Evolutionary conservation across 2,797 vertebrate genomes (phyloP), one percentile per base, ranked within the genome.

Genomic region (Myiotriccus ornatus): DNA sequence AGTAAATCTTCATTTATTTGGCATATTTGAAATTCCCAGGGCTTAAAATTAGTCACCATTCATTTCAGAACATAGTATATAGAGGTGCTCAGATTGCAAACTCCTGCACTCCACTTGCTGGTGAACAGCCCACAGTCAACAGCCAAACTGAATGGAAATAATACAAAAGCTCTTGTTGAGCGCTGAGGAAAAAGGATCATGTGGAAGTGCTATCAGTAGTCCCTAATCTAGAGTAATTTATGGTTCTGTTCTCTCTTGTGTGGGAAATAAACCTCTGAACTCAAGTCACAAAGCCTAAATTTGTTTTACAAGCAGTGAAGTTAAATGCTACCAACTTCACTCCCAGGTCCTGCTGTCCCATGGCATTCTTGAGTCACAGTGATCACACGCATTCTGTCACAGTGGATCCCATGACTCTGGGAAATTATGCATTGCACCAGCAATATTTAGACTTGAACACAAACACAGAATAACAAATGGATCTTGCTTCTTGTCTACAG

Each of bases 361-460:
- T 10, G 28, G 57, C 60, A 77, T 76, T 90, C 73, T 8, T 35
- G 56, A 79, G 34, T 69, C 67, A 75, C 37, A 37, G 0, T n/a
- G 50, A 84, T 73, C 50, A 67, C 56, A 67, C 1, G 0, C 59
- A 50, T 65, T 68, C 34, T 76, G 67, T 85, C 59, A 65, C 30
- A 64, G 46, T 0, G 10, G 47, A 89, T n/a, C 18, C 22, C 59
- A 34, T 2, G 23, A 59, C 76, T 69, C 84, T 89, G 90, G 64
- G 85, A 95, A 95, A 93, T 39, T 91, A 87, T 76, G 82, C 60
- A 83, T 23, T 41, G 14, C 47, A 91, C 23, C 28, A 91, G 53
- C 47, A 91, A 37, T 52, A 89, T 49, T 80, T 78, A 74, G 39
- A 50, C 64, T 84, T 67, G n/a, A 77, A 77, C 39, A 34, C n/a